Evolutionary conservation across 2,888 invertebrate genomes (phyloP), one percentile per base, ranked within the genome.

Genomic region (Synanthedon formicaeformis): DNA sequence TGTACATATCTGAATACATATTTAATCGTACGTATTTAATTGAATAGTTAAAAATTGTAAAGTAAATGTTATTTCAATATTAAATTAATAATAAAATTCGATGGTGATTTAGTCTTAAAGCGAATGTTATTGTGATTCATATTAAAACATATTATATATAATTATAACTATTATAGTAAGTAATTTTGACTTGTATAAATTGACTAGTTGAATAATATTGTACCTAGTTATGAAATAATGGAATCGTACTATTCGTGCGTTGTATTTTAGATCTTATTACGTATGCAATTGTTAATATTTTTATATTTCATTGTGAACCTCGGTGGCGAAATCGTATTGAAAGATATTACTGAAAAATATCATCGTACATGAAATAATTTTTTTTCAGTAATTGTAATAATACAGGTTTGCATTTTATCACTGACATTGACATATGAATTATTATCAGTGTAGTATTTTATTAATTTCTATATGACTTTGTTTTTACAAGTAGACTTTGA

Each of bases 1-100:
- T 73, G 73, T 75, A 73, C 73, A 75, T 75, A 75, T 72, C 73
- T 63, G 64, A 60, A 60, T 60, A 62, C 64, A 64, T 64, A 63
- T 64, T 49, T 50, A 11, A 53, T 40, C 41, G 50, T 53, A 53
- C 40, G 48, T 41, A 48, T 12, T 40, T 40, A 41, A 41, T 41
- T 40, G 50, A 53, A 23, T 53, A 53, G 23, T 50, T 34, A 34
- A 50, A 14, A 41, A 50, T 53, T 16, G 13, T 40, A 16, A 40
- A 13, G 18, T 16, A 49, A 49, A 49, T 49, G 23, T 18, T 23
- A 49, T 16, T 49, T 49, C 34, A 34, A 34, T 34, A 34, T 23
- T 12, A 45, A 45, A 45, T 41, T 49, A 16, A 49, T 16, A 16
- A 12, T 49, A 34, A n/a, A n/a, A 34, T 34, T 34, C 16, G 23